These are phyloP conservation scores for Mythimna pallens DNA, from an alignment of 2,888 invertebrate genomes.

Conservation along the genomic window DNA sequence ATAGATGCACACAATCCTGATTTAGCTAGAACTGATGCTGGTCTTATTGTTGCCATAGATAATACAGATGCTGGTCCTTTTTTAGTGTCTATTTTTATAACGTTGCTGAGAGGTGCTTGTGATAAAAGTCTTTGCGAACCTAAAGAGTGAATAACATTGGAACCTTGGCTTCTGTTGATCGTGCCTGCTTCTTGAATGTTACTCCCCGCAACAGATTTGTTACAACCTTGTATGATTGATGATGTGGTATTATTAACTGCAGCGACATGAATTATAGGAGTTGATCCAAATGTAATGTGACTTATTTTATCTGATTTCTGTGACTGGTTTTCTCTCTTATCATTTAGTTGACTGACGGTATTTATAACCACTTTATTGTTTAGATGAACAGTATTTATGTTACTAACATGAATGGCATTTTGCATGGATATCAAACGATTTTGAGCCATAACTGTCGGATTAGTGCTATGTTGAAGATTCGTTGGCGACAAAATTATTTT, in stretches of 20 bases:
- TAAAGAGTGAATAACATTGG: slow-evolving; percentile 84
- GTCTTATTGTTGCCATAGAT: slow-evolving; percentile 82
- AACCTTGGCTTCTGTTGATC: slow-evolving; percentile 76
- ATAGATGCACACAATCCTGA: slow-evolving; percentile 76
- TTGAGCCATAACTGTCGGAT: slow-evolving; percentile 85
- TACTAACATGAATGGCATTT: slow-evolving; percentile 81
- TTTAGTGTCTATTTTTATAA: slow-evolving; percentile 81
- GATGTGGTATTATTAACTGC: slow-evolving; percentile 77
- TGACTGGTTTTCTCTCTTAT: slow-evolving; percentile 80
- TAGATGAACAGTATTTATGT: slow-evolving; percentile 80
- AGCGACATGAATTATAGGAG: slow-evolving; percentile 84
- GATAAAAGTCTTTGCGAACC: slow-evolving; percentile 82
- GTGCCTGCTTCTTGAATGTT: slow-evolving; percentile 78
- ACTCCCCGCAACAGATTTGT: slow-evolving; percentile 80
- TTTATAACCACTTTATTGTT: slow-evolving; percentile 84
- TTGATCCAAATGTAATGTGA: slow-evolving; percentile 74
- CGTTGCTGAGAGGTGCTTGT: slow-evolving; percentile 78
- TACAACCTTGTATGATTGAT: slow-evolving; percentile 80
- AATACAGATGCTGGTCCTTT: slow-evolving; percentile 82
- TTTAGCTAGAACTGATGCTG: slow-evolving; percentile 81
- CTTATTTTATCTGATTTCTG: slow-evolving; percentile 80
- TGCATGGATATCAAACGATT: slow-evolving; percentile 87
- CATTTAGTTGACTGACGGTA: slow-evolving; percentile 77
- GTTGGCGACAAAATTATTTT: slow-evolving; percentile 87
- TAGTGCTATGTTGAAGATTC: slow-evolving; percentile 79